A percentile compares a stretch with the other conserved stretches of the same genome.
These are phyloP conservation scores for Rhopalosiphum nymphaeae DNA, from an alignment of 2,888 invertebrate genomes.

Conservation along the genomic window DNA sequence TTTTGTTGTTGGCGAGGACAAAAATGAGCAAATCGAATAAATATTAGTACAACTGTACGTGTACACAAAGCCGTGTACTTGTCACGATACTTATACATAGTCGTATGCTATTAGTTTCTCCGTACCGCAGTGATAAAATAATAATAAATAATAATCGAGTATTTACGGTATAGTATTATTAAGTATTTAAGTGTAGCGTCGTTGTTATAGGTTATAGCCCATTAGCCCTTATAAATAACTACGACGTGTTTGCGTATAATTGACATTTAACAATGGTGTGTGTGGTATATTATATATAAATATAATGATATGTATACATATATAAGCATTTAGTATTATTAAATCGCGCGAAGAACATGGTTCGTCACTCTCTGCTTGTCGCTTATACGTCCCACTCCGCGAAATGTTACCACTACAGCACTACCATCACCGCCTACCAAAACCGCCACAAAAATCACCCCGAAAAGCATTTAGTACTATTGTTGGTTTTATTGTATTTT, in stretches of 20 bases:
- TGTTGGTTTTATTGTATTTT: slow-evolving; percentile 18
- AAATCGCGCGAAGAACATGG: background rate
- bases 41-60: background rate
- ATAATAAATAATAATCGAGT: background rate
- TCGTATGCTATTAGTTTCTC: background rate
- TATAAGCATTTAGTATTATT: background rate
- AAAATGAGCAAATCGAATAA: background rate
- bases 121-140: background rate
- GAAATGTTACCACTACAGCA: background rate
- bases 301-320: background rate
- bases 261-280: background rate
- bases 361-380: background rate
- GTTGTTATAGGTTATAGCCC: background rate
- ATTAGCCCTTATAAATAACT: background rate
- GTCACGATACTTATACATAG: background rate
- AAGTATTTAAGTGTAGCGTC: background rate
- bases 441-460: background rate
- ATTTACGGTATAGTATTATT: background rate
- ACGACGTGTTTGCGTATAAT: background rate
- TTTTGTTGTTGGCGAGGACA: background rate
- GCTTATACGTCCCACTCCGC: background rate
- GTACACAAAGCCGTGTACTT: background rate
- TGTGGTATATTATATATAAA: background rate
- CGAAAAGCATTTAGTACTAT: background rate
- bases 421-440: background rate